Conservation (phyloP, 2,797 vertebrate species). For the Synanceia verrucosa region DNA sequence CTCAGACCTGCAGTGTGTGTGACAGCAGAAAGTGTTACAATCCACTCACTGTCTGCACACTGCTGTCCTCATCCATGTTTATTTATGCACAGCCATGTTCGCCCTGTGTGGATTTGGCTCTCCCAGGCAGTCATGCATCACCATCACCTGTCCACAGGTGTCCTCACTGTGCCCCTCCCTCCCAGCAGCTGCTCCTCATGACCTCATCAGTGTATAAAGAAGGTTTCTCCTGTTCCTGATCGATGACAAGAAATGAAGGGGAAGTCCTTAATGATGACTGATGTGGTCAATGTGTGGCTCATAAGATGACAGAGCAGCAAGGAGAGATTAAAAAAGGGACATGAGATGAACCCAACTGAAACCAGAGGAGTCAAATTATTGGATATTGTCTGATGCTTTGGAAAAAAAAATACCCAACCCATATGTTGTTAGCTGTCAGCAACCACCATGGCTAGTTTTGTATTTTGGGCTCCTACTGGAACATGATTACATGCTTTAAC, state of each 20-base stretch:
- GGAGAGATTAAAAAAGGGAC: not conserved
- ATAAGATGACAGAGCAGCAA: not conserved
- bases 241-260: not conserved
- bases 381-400: not conserved
- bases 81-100: not conserved
- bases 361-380: not conserved
- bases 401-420: not conserved
- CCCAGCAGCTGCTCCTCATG: constrained; percentile 26
- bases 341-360: not conserved
- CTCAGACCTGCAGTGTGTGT: not conserved
- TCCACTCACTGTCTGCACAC: not conserved
- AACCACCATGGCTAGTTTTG: no score
- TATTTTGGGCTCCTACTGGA: no score
- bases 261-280: not conserved
- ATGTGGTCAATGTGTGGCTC: not conserved
- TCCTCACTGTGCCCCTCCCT: not conserved
- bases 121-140: not conserved
- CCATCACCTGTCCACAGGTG: constrained; percentile 18
- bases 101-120: not conserved
- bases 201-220: not conserved
- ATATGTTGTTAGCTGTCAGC: not conserved
- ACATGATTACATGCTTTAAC: no score
- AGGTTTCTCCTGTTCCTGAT: not conserved
- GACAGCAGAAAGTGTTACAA: not conserved
- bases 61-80: not conserved